Conservation (phyloP, 2,888 invertebrate genomes). For the Idaea aversata region DNA sequence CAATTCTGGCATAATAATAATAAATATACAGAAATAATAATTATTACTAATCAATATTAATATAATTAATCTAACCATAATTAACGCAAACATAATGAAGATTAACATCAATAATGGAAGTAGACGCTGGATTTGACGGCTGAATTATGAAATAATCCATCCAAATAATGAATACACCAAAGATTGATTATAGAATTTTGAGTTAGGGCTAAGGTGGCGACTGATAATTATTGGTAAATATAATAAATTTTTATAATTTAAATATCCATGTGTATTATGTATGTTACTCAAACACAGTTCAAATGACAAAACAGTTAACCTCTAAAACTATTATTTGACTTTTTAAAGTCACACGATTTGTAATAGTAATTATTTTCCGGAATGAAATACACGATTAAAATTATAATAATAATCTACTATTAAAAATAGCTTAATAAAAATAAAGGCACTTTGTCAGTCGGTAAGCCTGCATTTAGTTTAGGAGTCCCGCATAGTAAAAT, state of each 20-base stretch:
- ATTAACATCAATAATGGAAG: conserved; percentile 17
- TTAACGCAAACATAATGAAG: not conserved
- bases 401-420: not conserved
- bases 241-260: no score
- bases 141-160: conserved; percentile 44
- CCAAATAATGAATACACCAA: conserved; percentile 46
- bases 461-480: conserved; percentile 1
- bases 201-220: not conserved
- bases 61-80: not conserved
- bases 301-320: no score
- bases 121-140: not conserved
- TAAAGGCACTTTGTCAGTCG: not conserved
- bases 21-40: not conserved
- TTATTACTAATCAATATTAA: not conserved
- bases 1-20: not conserved
- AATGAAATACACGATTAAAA: not conserved
- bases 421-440: no score
- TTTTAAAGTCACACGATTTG: no score
- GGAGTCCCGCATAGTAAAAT: conserved; percentile 13
- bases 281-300: no score
- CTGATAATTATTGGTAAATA: not conserved
- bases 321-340: no score
- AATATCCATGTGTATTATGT: no score
- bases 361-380: conserved; percentile 3
- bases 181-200: conserved; percentile 10